Evolutionary conservation across 2,888 invertebrate genomes (phyloP), one percentile per base, ranked within the genome.

Genomic region (Copidosoma aretas): DNA sequence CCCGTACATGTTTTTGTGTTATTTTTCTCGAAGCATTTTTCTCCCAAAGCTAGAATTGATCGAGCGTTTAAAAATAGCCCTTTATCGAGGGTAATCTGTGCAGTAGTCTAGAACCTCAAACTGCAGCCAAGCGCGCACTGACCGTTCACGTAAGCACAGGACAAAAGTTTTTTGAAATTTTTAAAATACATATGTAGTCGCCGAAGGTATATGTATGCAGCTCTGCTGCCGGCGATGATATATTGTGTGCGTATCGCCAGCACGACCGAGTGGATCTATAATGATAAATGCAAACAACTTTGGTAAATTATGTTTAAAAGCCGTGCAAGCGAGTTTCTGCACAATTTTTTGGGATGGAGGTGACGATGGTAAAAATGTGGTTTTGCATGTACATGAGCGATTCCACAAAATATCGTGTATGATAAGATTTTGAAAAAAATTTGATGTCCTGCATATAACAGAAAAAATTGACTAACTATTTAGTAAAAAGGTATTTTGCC

Each of bases 1-100:
- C 59, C 24, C 52, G 19, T 54, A 60, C 60, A 60, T 43, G 46
- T 60, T 67, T 67, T 67, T 67, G 32, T 19, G 57, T 61, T 56
- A 57, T 57, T 67, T 61, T 56, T 61, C 61, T n/a, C 51, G 58
- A 39, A 21, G 39, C 53, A 25, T 65, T 65, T 65, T 51, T 58
- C 25, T 52, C 51, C 14, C 19, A 22, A 24, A 10, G n/a, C 15
- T 24, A 43, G 59, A 65, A 65, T 60, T 43, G 59, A 65, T 65
- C 52, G 19, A 19, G 43, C 43, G 32, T 59, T 65, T 59, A 60
- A 65, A 60, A 65, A 65, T 60, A 65, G 25, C 64, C 17, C 43
- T 65, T 32, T 54, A 65, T 60, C 53, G 22, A 32, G 19, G 4
- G 17, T 53, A 59, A 59, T 59, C 21, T 43, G 43, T 46, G 43